Evolutionary conservation across 2,113 vertebrate species (phyloP).

Genomic region (Cricetomys ansorgei): DNA sequence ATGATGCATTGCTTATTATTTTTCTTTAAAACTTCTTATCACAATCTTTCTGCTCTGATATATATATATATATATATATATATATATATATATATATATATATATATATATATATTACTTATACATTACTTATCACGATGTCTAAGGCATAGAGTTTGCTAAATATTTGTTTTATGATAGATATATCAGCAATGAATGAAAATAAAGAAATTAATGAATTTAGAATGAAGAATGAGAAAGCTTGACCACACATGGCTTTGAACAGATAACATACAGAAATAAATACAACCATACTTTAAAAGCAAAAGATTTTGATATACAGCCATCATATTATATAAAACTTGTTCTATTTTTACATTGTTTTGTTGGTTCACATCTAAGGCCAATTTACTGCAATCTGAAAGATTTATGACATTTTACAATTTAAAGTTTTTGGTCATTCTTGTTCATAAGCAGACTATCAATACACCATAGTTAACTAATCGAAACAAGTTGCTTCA

Average conservation of each 20-base stretch:
- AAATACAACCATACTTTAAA: neutral
- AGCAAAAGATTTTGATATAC: neutral
- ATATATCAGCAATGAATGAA: neutral
- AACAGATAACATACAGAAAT: neutral
- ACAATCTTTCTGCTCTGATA: neutral
- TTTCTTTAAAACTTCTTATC: neutral
- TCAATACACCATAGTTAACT: neutral
- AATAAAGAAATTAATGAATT: neutral
- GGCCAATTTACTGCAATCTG: constrained; percentile 15
- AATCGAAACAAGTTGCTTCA: constrained; percentile 51
- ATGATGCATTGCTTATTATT: neutral
- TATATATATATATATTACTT: no score
- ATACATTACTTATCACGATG: neutral
- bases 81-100: no score
- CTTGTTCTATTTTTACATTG: neutral
- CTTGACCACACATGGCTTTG: neutral
- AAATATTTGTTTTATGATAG: neutral
- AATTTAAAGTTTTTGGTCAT: constrained; percentile 35
- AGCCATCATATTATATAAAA: neutral
- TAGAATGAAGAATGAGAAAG: neutral
- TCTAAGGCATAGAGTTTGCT: neutral
- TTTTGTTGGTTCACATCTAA: constrained; percentile 56
- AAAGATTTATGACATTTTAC: neutral
- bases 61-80: no score
- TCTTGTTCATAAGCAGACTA: constrained; percentile 15